Base-by-base conservation (phyloP, 1,140 invertebrate species). In the Drosophila bifasciata region DNA sequence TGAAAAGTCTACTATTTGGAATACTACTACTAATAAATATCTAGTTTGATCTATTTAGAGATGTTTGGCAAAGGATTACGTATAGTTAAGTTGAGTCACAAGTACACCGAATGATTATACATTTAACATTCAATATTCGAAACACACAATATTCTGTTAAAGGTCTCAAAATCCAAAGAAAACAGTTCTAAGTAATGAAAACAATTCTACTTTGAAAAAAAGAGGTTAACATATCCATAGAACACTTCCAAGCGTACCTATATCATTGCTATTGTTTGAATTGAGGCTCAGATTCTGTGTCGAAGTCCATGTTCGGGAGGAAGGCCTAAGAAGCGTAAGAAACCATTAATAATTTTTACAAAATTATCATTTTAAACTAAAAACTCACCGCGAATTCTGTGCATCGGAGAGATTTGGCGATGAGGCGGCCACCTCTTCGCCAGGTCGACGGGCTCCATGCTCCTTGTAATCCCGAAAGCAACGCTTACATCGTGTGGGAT, bases 391-490 rank as follows among this genome's bases (percentile, higher is more conserved):
- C 75, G 93, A 93, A 68, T 92, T 91, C 48, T 93, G 92, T 76
- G 94, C 93, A 93, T 93, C 94, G 40, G 94, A 94, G 45, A 97
- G 93, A 91, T 93, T 95, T 8, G 96, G 96, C 11, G 96, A 95
- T 36, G 96, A 96, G 28, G 94, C 94, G 43, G 96, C 95, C 44
- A 94, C 93, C 67, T 96, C 95, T 80, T 96, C 95, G 68, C 93
- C 92, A 51, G 95, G 93, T 85, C 94, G 94, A 88, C 94, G 94
- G 41, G 94, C 94, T 13, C 95, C 95, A 92, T 97, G 96, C 84
- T 98, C 96, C 92, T 97, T 97, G 92, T 97, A 98, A 90, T 97
- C 97, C 93, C 97, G 95, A 93, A 98, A 98, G 92, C 97, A 98
- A 73, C 97, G 93, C 93, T 98, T 98, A 92, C 97, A 98, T 72